These are phyloP conservation scores for Hyles euphorbiae DNA, from an alignment of 1,140 invertebrate species.

Conservation along the genomic window DNA sequence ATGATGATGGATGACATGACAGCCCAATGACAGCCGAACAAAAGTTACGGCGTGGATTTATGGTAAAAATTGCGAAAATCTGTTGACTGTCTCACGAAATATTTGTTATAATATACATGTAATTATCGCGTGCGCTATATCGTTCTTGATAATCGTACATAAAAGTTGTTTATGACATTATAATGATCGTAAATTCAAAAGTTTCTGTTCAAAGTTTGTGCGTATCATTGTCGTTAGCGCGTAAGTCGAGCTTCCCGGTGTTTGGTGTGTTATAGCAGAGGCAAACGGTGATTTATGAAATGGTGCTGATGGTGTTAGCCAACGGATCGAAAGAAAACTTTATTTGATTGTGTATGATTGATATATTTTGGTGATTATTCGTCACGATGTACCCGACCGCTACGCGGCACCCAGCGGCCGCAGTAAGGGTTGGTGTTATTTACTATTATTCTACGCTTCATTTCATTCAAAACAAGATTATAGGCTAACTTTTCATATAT, in stretches of 20 bases:
- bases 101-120: constrained; percentile 21
- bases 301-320: constrained; percentile 46
- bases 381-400: constrained; percentile 64
- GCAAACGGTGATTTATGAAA: constrained; percentile 44
- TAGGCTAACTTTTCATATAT: too few relatives aligned
- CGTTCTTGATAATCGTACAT: constrained; percentile 25
- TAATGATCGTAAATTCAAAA: constrained; percentile 68
- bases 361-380: constrained; percentile 36
- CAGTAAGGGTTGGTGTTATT: constrained; percentile 67
- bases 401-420: constrained; percentile 63
- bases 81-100: constrained; percentile 48
- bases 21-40: constrained; percentile 43
- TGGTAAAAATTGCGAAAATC: constrained; percentile 52
- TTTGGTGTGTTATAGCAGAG: constrained; percentile 61
- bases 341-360: constrained; percentile 50
- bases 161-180: constrained; percentile 50
- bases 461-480: background rate
- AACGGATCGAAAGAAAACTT: constrained; percentile 51
- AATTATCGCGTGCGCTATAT: constrained; percentile 21
- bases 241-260: constrained; percentile 47
- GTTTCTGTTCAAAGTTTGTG: constrained; percentile 68
- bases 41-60: constrained; percentile 71
- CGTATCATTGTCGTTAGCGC: constrained; percentile 67
- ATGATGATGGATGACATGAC: constrained; percentile 48
- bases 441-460: constrained; percentile 15